Evolutionary conservation across 2,113 vertebrate species (phyloP).

Genomic region (Corythornis madagascariensis): DNA sequence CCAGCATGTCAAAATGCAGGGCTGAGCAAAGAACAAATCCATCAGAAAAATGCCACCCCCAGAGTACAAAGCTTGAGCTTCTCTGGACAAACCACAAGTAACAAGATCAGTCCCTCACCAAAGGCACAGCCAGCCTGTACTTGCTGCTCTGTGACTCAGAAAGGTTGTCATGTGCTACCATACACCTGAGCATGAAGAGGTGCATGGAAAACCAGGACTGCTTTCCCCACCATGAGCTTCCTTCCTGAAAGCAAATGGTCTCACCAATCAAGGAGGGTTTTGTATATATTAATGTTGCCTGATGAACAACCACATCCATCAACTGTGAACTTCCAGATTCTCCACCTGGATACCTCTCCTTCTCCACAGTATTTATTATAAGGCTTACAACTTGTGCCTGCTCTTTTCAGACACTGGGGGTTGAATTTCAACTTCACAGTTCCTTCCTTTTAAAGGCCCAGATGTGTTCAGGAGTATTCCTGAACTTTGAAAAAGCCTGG

Average conservation of each 20-base stretch:
- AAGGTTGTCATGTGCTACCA: neutral
- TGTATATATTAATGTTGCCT: neutral
- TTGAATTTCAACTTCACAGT: neutral
- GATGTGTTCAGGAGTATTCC: neutral
- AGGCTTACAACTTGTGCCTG: neutral
- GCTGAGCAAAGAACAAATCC: slow-evolving; percentile 26
- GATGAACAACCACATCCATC: neutral
- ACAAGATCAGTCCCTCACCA: neutral
- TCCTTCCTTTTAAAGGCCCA: neutral
- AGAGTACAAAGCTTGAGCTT: neutral
- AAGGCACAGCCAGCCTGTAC: neutral
- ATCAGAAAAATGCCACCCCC: slow-evolving; percentile 25
- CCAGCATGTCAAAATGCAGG: neutral
- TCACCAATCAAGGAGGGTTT: neutral
- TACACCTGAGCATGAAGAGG: neutral
- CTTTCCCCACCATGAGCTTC: neutral
- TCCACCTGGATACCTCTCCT: neutral
- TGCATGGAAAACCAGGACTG: neutral
- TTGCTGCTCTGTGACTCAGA: neutral
- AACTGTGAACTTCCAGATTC: neutral
- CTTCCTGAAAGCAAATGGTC: neutral
- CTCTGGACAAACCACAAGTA: neutral
- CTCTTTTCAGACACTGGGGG: neutral
- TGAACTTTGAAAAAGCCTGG: neutral
- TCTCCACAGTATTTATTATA: neutral